These are phyloP conservation scores for Lipophrys pholis DNA, from an alignment of 2,113 vertebrate species.

Conservation along the genomic window DNA sequence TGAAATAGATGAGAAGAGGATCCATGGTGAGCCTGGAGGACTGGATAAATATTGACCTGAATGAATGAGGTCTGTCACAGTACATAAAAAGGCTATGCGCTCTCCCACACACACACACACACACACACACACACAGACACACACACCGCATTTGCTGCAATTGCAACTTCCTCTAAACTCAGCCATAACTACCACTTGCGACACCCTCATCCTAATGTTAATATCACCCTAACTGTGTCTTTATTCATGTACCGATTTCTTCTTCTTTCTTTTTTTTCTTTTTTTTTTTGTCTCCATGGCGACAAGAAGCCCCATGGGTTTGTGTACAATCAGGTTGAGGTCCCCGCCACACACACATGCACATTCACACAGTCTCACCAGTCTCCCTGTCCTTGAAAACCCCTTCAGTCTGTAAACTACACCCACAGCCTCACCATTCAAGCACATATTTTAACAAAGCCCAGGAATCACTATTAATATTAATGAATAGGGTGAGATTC, in stretches of 20 bases:
- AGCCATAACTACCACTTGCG: no score
- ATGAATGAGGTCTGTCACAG: constrained; percentile 71
- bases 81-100: constrained; percentile 55
- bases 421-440: constrained; percentile 13
- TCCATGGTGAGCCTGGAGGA: constrained; percentile 53
- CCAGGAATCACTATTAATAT: constrained; percentile 53
- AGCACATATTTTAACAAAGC: constrained; percentile 42
- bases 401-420: constrained; percentile 21
- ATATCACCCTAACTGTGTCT: no score
- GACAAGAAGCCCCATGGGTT: no score
- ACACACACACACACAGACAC: constrained; percentile 7
- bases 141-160: neutral
- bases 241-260: no score
- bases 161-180: no score
- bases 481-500: constrained; percentile 40
- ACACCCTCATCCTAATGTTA: no score
- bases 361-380: constrained; percentile 11
- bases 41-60: constrained; percentile 78
- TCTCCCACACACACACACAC: constrained; percentile 19
- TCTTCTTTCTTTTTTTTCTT: no score
- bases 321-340: no score
- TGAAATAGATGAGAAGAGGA: constrained; percentile 67
- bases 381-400: constrained; percentile 27
- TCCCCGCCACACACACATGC: neutral
- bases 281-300: no score